These are phyloP conservation scores for Atherinomorus stipes DNA, from an alignment of 2,113 vertebrate genomes.

Conservation along the genomic window DNA sequence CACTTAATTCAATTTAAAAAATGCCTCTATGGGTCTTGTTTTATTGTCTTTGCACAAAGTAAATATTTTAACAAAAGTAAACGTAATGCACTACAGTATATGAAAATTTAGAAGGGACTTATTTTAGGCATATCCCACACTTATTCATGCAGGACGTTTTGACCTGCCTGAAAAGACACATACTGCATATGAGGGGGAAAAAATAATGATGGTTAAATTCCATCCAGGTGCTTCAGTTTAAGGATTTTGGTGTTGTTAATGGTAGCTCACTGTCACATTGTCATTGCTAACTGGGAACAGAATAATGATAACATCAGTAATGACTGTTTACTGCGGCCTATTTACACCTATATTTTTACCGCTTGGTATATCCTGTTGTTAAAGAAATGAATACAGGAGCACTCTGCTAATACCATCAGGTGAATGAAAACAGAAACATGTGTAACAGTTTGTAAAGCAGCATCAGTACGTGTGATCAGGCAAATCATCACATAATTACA, in stretches of 20 bases:
- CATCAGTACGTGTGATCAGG: no score
- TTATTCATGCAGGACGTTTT: background rate
- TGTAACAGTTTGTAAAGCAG: no score
- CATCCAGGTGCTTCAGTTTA: background rate
- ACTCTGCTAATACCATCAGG: no score
- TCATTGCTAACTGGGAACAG: background rate
- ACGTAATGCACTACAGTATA: background rate
- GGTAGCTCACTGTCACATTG: background rate
- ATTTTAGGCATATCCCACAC: background rate
- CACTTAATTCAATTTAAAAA: no score
- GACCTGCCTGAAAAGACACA: background rate
- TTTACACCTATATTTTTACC: background rate
- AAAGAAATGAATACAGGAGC: no score
- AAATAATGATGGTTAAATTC: background rate
- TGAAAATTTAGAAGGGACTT: no score
- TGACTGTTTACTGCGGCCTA: background rate
- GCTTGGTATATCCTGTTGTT: background rate
- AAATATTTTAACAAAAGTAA: background rate
- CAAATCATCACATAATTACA: background rate
- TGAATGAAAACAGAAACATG: no score
- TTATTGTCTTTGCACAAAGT: background rate
- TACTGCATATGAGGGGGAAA: background rate
- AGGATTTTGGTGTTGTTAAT: background rate
- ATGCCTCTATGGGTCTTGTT: no score
- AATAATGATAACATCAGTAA: no score